These are phyloP conservation scores for Drosophila cracens DNA, from an alignment of 2,888 invertebrate genomes.

Conservation along the genomic window DNA sequence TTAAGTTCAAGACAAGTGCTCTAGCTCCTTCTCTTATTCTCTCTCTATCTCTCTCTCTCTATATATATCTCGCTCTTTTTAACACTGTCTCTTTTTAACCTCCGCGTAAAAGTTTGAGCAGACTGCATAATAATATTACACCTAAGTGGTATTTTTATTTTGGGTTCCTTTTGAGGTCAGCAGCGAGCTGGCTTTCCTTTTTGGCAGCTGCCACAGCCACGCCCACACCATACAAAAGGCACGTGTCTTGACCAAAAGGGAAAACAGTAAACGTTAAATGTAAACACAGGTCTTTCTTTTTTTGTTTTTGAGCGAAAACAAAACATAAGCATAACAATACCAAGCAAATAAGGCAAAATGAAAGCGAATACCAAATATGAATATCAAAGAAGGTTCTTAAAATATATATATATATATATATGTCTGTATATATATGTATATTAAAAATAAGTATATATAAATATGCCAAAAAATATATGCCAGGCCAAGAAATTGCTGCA, in stretches of 20 bases:
- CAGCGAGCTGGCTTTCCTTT: neutral
- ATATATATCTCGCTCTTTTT: neutral
- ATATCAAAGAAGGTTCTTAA: conserved; percentile 59
- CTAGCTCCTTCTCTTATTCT: neutral
- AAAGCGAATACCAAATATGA: conserved; percentile 45
- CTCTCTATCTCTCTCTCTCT: neutral
- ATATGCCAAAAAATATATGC: conserved; percentile 65
- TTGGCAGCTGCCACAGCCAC: conserved; percentile 22
- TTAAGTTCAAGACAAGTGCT: conserved; percentile 9
- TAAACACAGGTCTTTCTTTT: conserved; percentile 22
- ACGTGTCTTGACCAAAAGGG: conserved; percentile 3
- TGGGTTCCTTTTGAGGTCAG: conserved; percentile 18
- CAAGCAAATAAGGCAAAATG: conserved; percentile 48
- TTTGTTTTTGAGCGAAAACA: neutral
- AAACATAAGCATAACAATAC: conserved; percentile 52
- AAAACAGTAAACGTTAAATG: conserved; percentile 43
- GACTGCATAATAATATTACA: conserved; percentile 57
- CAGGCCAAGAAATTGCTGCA: conserved; percentile 65
- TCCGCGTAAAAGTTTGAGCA: conserved; percentile 44
- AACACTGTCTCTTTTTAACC: neutral
- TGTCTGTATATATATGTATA: conserved; percentile 30
- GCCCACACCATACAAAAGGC: conserved; percentile 9
- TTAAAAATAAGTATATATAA: conserved; percentile 17
- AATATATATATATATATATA: conserved; percentile 23
- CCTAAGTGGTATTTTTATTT: conserved; percentile 9